Evolutionary conservation across 2,113 vertebrate species (phyloP).

Genomic region (Emydocephalus ijimae): DNA sequence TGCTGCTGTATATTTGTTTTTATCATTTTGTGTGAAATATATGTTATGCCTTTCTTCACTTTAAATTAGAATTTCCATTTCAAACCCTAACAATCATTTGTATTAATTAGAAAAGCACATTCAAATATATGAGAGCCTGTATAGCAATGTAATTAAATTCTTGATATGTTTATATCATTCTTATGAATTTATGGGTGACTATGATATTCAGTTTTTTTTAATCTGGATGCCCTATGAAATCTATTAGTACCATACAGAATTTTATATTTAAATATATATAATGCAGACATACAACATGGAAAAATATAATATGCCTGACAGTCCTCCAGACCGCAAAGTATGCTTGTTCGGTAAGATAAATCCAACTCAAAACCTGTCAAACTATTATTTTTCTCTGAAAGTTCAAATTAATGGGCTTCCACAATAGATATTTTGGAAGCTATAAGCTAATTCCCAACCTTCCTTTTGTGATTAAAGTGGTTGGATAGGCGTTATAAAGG

Average conservation of each 20-base stretch:
- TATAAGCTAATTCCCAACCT: neutral
- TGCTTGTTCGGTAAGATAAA: neutral
- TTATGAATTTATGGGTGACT: conserved; percentile 46
- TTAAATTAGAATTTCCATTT: conserved; percentile 55
- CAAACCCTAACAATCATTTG: conserved; percentile 37
- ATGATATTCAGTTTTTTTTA: conserved; percentile 54
- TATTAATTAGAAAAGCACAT: conserved; percentile 49
- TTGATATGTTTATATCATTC: conserved; percentile 48
- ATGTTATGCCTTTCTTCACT: conserved; percentile 53
- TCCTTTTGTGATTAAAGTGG: neutral
- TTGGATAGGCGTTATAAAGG: neutral
- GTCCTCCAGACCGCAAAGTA: neutral
- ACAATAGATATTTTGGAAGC: neutral
- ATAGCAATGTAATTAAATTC: conserved; percentile 50
- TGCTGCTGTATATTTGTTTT: neutral
- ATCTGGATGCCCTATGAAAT: conserved; percentile 47
- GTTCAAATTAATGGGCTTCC: neutral
- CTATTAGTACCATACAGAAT: conserved; percentile 34
- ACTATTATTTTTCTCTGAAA: neutral
- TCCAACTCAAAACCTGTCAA: neutral
- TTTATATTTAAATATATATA: conserved; percentile 35
- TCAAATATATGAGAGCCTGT: conserved; percentile 46
- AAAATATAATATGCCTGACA: no score
- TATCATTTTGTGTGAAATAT: conserved; percentile 45
- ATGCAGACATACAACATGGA: conserved; percentile 23